Percentiles rank a stretch among this genome's conserved stretches.
These are phyloP conservation scores for Lepidonotus clava DNA, from an alignment of 2,888 invertebrate genomes.

Conservation along the genomic window DNA sequence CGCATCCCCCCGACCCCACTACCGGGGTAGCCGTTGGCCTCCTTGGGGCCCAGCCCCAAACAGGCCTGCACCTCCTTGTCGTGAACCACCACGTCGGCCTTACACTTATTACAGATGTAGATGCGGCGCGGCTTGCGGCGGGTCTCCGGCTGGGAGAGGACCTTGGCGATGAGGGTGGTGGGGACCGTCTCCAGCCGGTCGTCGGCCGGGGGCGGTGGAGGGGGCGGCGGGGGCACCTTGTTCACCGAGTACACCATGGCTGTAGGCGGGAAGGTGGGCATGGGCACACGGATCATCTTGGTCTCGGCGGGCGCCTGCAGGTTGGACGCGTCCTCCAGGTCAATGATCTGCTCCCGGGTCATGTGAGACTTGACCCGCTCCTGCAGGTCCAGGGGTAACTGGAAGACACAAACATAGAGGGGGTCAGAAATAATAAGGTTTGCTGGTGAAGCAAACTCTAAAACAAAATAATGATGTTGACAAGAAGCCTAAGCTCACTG, in stretches of 20 bases:
- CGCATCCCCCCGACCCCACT: conserved; percentile 6
- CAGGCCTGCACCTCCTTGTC: conserved; percentile 74
- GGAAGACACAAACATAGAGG: too few relatives aligned
- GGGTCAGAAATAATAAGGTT: too few relatives aligned
- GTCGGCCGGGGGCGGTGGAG: background rate
- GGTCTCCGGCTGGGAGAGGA: conserved; percentile 72
- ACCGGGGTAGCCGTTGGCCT: conserved; percentile 59
- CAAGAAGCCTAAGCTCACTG: too few relatives aligned
- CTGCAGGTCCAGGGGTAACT: conserved; percentile 95
- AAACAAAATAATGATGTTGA: too few relatives aligned
- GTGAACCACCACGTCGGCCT: conserved; percentile 69
- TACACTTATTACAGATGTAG: conserved; percentile 75
- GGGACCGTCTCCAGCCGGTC: conserved; percentile 69
- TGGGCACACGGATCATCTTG: conserved; percentile 86
- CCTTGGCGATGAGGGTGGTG: conserved; percentile 76
- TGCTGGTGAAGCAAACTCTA: too few relatives aligned
- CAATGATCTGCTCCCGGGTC: conserved; percentile 75
- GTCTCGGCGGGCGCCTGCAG: conserved; percentile 62
- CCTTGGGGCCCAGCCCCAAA: conserved; percentile 40
- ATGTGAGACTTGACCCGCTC: conserved; percentile 86
- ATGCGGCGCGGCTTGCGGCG: conserved; percentile 69
- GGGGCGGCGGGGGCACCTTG: conserved; percentile 60
- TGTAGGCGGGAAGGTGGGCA: conserved; percentile 90
- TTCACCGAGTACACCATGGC: conserved; percentile 86
- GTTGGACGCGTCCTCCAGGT: conserved; percentile 68